These are phyloP conservation scores for Chaetops frenatus DNA, from an alignment of 2,113 vertebrate genomes.

Conservation along the genomic window DNA sequence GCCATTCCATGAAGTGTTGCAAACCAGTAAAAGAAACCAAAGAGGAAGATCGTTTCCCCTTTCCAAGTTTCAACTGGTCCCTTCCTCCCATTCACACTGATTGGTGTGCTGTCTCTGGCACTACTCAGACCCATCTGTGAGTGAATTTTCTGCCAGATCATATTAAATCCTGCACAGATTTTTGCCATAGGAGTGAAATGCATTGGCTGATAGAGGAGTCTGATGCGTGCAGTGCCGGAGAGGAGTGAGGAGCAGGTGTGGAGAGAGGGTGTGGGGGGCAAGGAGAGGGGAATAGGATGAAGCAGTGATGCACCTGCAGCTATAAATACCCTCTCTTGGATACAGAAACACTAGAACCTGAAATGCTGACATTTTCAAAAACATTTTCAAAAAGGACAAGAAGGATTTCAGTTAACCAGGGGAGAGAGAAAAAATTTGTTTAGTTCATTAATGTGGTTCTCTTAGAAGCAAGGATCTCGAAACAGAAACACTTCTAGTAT, in stretches of 20 bases:
- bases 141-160: conserved; percentile 5
- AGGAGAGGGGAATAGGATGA: not conserved
- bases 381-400: not conserved
- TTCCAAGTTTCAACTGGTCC: not conserved
- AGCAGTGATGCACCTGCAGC: not conserved
- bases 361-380: not conserved
- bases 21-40: not conserved
- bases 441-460: not conserved
- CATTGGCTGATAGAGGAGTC: not conserved
- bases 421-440: not conserved
- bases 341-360: not conserved
- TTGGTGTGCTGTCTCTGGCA: not conserved
- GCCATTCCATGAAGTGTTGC: not conserved
- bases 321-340: not conserved
- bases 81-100: not conserved
- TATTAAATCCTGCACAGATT: not conserved
- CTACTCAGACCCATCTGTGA: not conserved
- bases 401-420: not conserved
- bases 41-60: not conserved
- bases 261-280: not conserved
- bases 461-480: not conserved
- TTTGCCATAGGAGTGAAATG: not conserved
- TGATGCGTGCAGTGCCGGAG: not conserved
- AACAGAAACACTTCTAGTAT: not conserved
- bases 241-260: not conserved